A percentile compares a stretch with the other conserved stretches of the same genome.
Evolutionary conservation across 2,888 invertebrate species (phyloP).

Genomic region (Callyntrura guangdongensis): DNA sequence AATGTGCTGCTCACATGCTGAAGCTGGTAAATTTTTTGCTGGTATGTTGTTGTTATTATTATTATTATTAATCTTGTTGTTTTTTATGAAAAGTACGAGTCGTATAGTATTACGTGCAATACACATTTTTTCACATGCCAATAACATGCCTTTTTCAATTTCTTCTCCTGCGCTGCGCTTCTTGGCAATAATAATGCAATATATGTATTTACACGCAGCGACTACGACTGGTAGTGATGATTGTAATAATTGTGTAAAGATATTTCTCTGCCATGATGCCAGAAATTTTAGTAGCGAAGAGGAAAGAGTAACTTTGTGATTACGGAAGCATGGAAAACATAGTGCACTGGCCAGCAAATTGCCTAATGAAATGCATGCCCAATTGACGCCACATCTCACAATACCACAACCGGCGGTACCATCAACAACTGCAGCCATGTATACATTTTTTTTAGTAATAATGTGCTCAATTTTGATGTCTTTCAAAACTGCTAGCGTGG

Average conservation of each 20-base stretch:
- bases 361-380: slow-evolving; percentile 70
- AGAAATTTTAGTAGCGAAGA: slow-evolving; percentile 42
- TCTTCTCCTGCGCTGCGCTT: background rate
- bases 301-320: slow-evolving; percentile 63
- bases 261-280: background rate
- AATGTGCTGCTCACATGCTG: no score
- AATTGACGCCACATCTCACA: slow-evolving; percentile 71
- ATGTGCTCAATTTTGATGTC: slow-evolving; percentile 33
- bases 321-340: slow-evolving; percentile 78
- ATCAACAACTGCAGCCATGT: slow-evolving; percentile 33
- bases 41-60: background rate
- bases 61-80: background rate
- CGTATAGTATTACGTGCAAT: background rate
- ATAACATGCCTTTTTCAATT: slow-evolving; percentile 41
- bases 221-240: background rate
- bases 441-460: slow-evolving; percentile 23
- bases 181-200: slow-evolving; percentile 25
- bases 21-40: background rate
- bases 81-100: slow-evolving; percentile 33
- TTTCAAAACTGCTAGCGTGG: slow-evolving; percentile 69
- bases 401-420: slow-evolving; percentile 9
- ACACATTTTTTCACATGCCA: slow-evolving; percentile 33
- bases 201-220: background rate
- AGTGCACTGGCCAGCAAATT: slow-evolving; percentile 77
- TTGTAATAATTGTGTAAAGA: slow-evolving; percentile 26